Percentiles rank a stretch among this genome's conserved stretches.
Evolutionary conservation across 2,888 invertebrate species (phyloP).

Genomic region (Ophion obscuratus): DNA sequence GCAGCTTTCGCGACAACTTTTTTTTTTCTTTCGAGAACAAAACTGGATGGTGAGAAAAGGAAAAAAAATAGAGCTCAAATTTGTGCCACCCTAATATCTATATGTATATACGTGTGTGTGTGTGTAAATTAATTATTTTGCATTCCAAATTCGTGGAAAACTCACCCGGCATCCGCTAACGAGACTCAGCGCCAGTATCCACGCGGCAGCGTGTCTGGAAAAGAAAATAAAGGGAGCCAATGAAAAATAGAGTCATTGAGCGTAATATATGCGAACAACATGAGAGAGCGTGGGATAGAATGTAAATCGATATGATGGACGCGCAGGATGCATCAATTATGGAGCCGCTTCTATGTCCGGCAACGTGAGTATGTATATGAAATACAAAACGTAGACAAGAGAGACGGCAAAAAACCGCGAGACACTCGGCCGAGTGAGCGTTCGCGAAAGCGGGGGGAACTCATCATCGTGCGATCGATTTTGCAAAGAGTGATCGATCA

Average conservation of each 20-base stretch:
- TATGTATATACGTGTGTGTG: not conserved
- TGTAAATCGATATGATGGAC: slow-evolving; percentile 45
- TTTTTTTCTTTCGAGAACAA: too few relatives aligned
- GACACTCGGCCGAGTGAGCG: not conserved
- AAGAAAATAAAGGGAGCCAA: slow-evolving; percentile 54
- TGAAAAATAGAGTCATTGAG: slow-evolving; percentile 5
- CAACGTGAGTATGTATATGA: slow-evolving; percentile 7
- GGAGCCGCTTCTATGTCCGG: slow-evolving; percentile 39
- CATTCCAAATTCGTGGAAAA: not conserved
- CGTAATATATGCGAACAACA: not conserved
- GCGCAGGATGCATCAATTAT: slow-evolving; percentile 40
- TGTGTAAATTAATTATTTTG: not conserved
- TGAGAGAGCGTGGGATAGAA: slow-evolving; percentile 46
- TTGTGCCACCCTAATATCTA: too few relatives aligned
- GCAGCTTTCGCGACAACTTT: too few relatives aligned
- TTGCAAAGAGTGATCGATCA: slow-evolving; percentile 44
- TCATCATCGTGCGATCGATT: slow-evolving; percentile 36
- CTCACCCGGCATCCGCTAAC: slow-evolving; percentile 77
- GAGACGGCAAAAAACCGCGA: not conserved
- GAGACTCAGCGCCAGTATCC: slow-evolving; percentile 76
- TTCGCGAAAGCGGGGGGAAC: not conserved
- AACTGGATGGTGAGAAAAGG: too few relatives aligned
- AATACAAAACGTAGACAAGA: slow-evolving; percentile 5
- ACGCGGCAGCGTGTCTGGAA: slow-evolving; percentile 79
- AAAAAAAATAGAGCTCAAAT: too few relatives aligned